These are phyloP conservation scores for Periphyllus acericola DNA, from an alignment of 2,888 invertebrate species.

Conservation along the genomic window DNA sequence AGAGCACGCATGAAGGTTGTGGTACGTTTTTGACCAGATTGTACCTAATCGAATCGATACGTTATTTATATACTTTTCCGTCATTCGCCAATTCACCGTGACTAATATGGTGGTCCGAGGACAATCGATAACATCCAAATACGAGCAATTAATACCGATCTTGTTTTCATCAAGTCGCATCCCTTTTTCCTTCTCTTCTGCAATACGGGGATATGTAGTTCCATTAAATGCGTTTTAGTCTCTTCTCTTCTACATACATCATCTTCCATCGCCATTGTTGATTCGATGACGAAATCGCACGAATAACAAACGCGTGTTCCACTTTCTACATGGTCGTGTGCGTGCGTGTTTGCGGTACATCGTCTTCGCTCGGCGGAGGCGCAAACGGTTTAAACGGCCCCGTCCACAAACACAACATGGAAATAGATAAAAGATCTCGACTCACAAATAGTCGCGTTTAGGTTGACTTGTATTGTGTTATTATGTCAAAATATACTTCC, in stretches of 20 bases:
- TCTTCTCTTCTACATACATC: neutral
- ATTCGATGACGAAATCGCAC: neutral
- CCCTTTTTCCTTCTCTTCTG: neutral
- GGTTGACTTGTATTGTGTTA: neutral
- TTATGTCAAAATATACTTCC: conserved; percentile 3
- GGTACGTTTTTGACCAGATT: neutral
- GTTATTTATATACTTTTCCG: neutral
- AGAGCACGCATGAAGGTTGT: neutral
- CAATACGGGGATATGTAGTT: neutral
- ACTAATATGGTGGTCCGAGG: neutral
- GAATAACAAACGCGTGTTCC: conserved; percentile 13
- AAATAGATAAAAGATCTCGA: neutral
- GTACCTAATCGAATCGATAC: conserved; percentile 17
- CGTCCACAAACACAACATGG: neutral
- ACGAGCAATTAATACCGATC: conserved; percentile 15
- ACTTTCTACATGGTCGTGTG: neutral
- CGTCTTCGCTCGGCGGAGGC: neutral
- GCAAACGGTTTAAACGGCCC: neutral
- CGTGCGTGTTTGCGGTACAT: neutral
- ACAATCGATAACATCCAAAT: neutral
- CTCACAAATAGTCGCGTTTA: neutral
- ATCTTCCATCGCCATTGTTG: neutral
- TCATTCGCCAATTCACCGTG: neutral
- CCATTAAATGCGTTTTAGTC: neutral
- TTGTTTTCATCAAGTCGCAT: neutral